These are phyloP conservation scores for Myioborus melanocephalus DNA, from an alignment of 2,797 vertebrate genomes.

Conservation along the genomic window DNA sequence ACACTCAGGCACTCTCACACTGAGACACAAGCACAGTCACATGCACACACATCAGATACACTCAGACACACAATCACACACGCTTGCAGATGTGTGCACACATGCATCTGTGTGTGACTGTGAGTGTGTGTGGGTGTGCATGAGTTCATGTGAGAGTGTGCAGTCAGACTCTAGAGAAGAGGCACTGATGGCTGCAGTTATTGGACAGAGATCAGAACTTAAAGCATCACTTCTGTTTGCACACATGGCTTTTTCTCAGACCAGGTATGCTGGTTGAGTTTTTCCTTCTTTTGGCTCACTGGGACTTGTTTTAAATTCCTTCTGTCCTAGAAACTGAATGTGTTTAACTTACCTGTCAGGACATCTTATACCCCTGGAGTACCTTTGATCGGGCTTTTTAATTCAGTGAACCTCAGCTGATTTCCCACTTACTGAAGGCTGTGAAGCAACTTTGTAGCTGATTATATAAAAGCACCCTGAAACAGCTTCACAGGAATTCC, in stretches of 20 bases:
- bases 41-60: background rate
- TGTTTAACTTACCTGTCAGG: slow-evolving; percentile 44
- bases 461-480: slow-evolving; percentile 29
- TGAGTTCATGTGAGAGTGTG: background rate
- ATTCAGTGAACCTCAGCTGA: slow-evolving; percentile 47
- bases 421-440: slow-evolving; percentile 39
- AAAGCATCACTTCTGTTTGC: background rate
- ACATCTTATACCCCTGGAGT: slow-evolving; percentile 17
- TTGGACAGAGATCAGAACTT: background rate
- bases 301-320: slow-evolving; percentile 34
- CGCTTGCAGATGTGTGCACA: background rate
- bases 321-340: slow-evolving; percentile 10
- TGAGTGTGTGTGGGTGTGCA: background rate
- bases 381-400: slow-evolving; percentile 44
- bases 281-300: background rate
- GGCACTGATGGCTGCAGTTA: background rate
- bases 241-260: background rate
- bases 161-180: background rate
- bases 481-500: slow-evolving; percentile 34
- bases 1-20: background rate
- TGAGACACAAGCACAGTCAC: background rate
- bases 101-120: background rate
- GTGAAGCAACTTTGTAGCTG: slow-evolving; percentile 39
- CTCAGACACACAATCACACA: background rate
- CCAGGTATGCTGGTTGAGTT: background rate